Evolutionary conservation across 1,140 invertebrate genomes (phyloP).

Genomic region (Nomia melanderi): DNA sequence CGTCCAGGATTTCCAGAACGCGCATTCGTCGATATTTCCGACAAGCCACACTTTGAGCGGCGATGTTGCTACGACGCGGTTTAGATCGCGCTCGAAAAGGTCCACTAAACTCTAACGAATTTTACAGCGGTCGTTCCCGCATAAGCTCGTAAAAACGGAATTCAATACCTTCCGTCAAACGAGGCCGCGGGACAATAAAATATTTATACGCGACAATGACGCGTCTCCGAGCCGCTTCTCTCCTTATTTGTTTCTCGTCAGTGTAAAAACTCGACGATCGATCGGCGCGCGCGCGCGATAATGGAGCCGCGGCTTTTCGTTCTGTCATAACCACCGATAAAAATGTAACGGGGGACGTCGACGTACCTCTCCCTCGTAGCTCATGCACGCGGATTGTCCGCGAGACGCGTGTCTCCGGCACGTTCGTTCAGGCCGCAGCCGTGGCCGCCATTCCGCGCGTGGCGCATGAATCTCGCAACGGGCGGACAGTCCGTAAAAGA

Average conservation of each 20-base stretch:
- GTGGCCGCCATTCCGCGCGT: background rate
- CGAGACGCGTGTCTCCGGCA: too few species aligned
- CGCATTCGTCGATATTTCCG: too few species aligned
- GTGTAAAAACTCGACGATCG: background rate
- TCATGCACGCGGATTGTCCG: too few species aligned
- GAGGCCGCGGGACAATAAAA: background rate
- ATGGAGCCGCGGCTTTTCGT: too few species aligned
- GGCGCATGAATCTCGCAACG: constrained; percentile 9
- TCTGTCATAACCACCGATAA: too few species aligned
- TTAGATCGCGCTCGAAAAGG: background rate
- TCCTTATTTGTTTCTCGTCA: background rate
- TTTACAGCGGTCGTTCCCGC: background rate
- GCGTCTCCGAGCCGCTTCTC: background rate
- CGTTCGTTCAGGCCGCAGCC: constrained; percentile 25
- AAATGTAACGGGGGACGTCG: too few species aligned
- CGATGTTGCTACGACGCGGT: too few species aligned
- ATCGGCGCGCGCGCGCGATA: too few species aligned
- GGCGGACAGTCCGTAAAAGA: background rate
- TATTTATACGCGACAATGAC: constrained; percentile 21
- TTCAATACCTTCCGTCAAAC: constrained; percentile 2
- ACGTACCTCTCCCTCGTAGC: too few species aligned
- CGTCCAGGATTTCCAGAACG: background rate
- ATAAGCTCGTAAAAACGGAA: constrained; percentile 21
- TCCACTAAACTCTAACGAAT: constrained; percentile 8
- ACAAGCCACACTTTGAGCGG: too few species aligned